Conservation (phyloP, 2,888 invertebrate genomes). For the Coremacera marginata region DNA sequence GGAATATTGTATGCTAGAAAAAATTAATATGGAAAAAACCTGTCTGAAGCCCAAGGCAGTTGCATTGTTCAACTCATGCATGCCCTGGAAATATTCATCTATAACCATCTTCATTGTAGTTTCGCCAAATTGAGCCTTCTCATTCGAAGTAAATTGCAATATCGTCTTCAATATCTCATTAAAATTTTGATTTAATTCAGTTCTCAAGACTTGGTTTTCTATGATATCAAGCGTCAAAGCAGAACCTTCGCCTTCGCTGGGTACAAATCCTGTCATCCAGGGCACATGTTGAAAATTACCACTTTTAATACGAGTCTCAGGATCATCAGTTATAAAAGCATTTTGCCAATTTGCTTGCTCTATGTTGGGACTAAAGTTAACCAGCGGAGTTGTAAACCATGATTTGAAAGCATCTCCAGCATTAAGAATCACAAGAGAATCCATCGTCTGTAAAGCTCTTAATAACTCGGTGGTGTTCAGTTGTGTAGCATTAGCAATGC, state of each 20-base stretch:
- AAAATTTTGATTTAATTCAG: conserved; percentile 58
- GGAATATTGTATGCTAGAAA: not conserved
- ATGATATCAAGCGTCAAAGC: conserved; percentile 59
- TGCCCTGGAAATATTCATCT: conserved; percentile 51
- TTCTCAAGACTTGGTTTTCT: conserved; percentile 43
- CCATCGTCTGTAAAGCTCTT: conserved; percentile 63
- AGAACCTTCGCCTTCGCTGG: conserved; percentile 70
- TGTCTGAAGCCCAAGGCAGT: conserved; percentile 51
- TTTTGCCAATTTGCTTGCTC: conserved; percentile 62
- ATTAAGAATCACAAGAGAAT: conserved; percentile 62
- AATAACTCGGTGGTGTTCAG: conserved; percentile 59
- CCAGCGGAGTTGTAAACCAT: conserved; percentile 68
- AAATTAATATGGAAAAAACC: conserved; percentile 44
- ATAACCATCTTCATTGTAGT: conserved; percentile 32
- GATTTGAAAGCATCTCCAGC: conserved; percentile 67
- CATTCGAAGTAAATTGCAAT: conserved; percentile 47
- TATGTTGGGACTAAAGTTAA: conserved; percentile 65
- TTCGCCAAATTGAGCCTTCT: not conserved
- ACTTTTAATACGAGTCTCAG: conserved; percentile 60
- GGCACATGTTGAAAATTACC: conserved; percentile 68
- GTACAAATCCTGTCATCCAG: conserved; percentile 67
- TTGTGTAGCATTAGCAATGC: conserved; percentile 56
- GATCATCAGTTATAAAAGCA: conserved; percentile 69
- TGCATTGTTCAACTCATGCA: conserved; percentile 49
- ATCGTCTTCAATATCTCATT: conserved; percentile 48